A percentile compares a stretch with the other conserved stretches of the same genome.
These are phyloP conservation scores for Silurus meridionalis DNA, from an alignment of 2,113 vertebrate species.

Conservation along the genomic window DNA sequence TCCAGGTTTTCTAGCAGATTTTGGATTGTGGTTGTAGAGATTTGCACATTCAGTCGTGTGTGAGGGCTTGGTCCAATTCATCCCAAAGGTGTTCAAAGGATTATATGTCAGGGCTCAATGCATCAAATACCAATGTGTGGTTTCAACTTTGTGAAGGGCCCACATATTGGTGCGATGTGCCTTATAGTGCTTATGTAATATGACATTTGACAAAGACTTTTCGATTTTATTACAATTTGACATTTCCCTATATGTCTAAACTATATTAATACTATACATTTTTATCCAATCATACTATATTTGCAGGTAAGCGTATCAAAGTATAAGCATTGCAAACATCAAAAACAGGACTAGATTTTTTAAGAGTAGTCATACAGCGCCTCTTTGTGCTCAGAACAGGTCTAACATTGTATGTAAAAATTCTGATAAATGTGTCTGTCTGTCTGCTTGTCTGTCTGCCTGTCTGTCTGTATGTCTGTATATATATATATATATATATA, in stretches of 20 bases:
- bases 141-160: not conserved
- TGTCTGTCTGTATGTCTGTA: not conserved
- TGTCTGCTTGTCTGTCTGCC: not conserved
- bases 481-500: too few relatives aligned
- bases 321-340: not conserved
- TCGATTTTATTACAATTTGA: not conserved
- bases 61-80: not conserved
- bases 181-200: not conserved
- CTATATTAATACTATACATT: too few relatives aligned
- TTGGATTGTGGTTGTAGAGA: not conserved
- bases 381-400: not conserved
- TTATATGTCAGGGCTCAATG: not conserved
- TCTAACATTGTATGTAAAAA: not conserved
- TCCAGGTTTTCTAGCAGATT: not conserved
- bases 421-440: not conserved
- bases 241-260: not conserved
- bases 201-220: not conserved
- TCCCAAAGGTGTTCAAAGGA: not conserved
- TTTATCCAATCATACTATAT: too few relatives aligned
- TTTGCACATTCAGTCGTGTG: not conserved
- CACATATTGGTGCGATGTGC: not conserved
- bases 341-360: not conserved
- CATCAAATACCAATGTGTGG: not conserved
- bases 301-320: not conserved
- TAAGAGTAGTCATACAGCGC: not conserved